Conservation (phyloP, 2,113 vertebrate species). For the Apus apus region DNA sequence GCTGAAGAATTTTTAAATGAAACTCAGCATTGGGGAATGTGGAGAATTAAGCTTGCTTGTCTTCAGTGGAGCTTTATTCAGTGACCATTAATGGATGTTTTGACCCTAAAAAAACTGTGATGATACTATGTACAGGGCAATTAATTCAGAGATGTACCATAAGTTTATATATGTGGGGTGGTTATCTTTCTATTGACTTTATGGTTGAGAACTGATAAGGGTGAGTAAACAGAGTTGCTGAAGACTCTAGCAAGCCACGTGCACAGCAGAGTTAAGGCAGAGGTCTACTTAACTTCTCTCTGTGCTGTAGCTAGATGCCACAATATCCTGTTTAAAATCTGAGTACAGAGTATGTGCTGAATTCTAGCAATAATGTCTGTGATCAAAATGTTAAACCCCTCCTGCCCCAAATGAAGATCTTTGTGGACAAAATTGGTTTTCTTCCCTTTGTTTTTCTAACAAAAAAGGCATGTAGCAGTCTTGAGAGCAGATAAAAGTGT, state of each 20-base stretch:
- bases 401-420: not conserved
- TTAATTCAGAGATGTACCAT: not conserved
- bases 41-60: not conserved
- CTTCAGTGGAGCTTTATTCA: not conserved
- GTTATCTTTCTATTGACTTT: not conserved
- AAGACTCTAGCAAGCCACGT: not conserved
- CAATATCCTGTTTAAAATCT: not conserved
- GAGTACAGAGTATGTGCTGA: not conserved
- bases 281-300: not conserved
- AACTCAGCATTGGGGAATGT: not conserved
- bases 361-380: not conserved
- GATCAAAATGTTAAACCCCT: not conserved
- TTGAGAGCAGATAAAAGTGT: not conserved
- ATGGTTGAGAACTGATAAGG: not conserved
- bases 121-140: accelerated
- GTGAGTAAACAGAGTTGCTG: not conserved
- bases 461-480: not conserved
- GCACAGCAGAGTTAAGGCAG: not conserved
- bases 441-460: not conserved
- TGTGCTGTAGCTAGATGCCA: not conserved
- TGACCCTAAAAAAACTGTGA: not conserved
- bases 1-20: not conserved
- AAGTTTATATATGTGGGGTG: not conserved
- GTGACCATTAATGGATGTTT: not conserved
- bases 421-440: not conserved